Conservation (phyloP, 2,888 invertebrate species). For the Germaria angustata region DNA sequence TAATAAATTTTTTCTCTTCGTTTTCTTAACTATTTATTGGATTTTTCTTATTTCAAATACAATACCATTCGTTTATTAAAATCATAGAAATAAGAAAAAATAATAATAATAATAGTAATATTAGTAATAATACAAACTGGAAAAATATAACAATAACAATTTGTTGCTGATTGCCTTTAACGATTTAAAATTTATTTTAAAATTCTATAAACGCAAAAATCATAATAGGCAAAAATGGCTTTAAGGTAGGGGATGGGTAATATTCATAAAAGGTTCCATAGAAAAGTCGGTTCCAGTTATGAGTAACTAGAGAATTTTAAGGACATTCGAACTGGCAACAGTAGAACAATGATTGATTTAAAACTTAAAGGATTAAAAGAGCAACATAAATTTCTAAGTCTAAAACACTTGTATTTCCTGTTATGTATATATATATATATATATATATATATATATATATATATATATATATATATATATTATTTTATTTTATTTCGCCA, state of each 20-base stretch:
- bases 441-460: no score
- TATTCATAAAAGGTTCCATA: not conserved
- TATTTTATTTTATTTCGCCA: not conserved
- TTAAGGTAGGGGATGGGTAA: not conserved
- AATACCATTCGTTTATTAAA: constrained; percentile 16
- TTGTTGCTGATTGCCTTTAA: not conserved
- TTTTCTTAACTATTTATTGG: constrained; percentile 32
- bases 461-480: no score
- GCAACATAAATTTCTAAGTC: not conserved
- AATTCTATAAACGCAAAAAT: not conserved
- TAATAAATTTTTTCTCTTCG: not conserved
- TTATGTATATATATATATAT: not conserved
- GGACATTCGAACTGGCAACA: not conserved
- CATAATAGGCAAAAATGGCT: not conserved
- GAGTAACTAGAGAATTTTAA: not conserved
- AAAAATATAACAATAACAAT: constrained; percentile 10
- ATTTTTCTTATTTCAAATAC: constrained; percentile 23
- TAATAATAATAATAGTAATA: constrained; percentile 21
- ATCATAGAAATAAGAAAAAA: constrained; percentile 7
- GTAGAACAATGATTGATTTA: not conserved
- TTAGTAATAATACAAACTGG: no score
- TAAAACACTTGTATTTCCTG: not conserved
- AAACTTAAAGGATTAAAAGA: constrained; percentile 6
- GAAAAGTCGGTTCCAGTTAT: not conserved
- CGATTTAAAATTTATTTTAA: not conserved